A percentile compares a stretch with the other conserved stretches of the same genome.
phyloP scores from a whole-genome alignment of 2,113 vertebrate genomes.

The Ophiodon elongatus region DNA sequence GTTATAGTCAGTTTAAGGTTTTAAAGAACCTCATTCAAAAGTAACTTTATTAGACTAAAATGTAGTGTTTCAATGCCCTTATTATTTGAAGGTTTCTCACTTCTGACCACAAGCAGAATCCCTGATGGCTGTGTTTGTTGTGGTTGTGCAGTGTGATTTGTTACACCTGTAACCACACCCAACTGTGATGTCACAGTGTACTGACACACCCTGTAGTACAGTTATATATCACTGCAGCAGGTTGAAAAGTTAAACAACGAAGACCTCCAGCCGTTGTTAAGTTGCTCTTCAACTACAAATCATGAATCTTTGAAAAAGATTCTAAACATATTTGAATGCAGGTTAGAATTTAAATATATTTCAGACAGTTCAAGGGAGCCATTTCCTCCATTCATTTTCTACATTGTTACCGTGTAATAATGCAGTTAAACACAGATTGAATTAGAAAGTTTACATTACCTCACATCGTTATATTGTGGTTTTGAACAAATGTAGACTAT shows the following conservation, averaged over 20 bases:
- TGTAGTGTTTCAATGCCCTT: neutral
- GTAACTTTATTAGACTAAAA: neutral
- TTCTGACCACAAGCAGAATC: neutral
- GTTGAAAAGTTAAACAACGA: too few species aligned
- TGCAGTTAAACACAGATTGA: neutral
- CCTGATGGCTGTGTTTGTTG: neutral
- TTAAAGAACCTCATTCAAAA: neutral
- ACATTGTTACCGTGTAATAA: neutral
- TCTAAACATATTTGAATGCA: neutral
- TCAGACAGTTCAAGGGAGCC: too few species aligned
- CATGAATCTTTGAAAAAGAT: too few species aligned
- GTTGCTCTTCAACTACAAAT: neutral
- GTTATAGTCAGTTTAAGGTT: neutral
- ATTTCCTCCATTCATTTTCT: neutral
- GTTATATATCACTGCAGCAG: too few species aligned
- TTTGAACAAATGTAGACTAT: too few species aligned
- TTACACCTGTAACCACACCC: too few species aligned
- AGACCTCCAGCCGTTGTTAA: neutral
- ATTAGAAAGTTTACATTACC: neutral
- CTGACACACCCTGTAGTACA: too few species aligned
- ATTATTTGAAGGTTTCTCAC: neutral
- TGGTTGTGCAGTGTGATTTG: neutral
- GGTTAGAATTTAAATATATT: too few species aligned
- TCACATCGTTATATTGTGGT: neutral
- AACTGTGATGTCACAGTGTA: neutral